Evolutionary conservation across 1,140 invertebrate genomes (phyloP), one percentile per base, ranked within the genome.

Genomic region (Sycophila sp.): DNA sequence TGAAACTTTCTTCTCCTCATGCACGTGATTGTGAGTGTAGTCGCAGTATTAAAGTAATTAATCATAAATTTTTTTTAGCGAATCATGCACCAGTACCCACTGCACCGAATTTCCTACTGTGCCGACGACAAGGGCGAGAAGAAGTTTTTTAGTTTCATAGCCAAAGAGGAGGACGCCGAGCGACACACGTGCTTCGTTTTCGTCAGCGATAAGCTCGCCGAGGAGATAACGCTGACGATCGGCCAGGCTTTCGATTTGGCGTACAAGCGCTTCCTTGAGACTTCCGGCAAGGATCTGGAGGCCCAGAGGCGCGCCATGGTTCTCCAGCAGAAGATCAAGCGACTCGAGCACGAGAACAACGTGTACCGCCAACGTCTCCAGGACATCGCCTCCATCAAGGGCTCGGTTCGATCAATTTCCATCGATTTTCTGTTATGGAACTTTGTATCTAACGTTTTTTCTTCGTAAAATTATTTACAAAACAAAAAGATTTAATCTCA

Each of bases 71-170:
- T 85, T 32, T 28, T 15, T 65, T 83, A 91, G 90, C 86, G 88
- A 79, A 95, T 98, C 53, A 87, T 96, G 79, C 94, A 98, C 85
- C 96, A 98, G 83, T 98, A 98, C 84, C 96, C 97, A 0, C 85
- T 99, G n/a, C 96, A 99, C 84, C 91, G 96, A 83, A 98, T 99
- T 85, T 98, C 96, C 0, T 99, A 98, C 85, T 98, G 97, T 87
- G 97, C 97, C 6, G 97, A 98, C 83, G 97, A 99, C 83, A 98
- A 98, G 84, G 95, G 96, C 42, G 96, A 98, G 64, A 98, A 98
- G 81, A 95, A 95, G 76, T 98, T 98, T 87, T 98, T 99, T 86
- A 94, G 92, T 78, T 99, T 99, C 83, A 98, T 99, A 76, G 97
- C 96, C 34, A 98, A 98, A 88, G 94, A 94, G 75, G 91, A 91